These are phyloP conservation scores for Encarsia formosa DNA, from an alignment of 2,888 invertebrate species.

Conservation along the genomic window DNA sequence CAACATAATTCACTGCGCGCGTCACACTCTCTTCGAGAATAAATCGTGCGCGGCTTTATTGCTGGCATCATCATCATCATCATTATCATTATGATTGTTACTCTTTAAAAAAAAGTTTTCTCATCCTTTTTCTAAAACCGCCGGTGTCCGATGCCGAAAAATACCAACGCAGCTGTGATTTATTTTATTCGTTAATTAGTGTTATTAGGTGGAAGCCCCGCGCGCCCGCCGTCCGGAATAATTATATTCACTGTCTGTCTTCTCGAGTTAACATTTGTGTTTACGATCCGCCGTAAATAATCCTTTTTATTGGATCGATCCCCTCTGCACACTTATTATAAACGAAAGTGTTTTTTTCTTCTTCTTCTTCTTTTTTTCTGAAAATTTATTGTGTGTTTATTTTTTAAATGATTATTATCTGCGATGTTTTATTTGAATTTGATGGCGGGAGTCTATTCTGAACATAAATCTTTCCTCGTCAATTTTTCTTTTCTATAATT, in stretches of 20 bases:
- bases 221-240: constrained; percentile 5
- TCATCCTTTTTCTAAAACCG: no score
- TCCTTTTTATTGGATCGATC: constrained; percentile 1
- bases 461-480: no score
- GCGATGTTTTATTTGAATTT: not conserved
- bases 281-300: constrained; percentile 14
- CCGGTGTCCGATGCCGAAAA: no score
- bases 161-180: constrained; percentile 1
- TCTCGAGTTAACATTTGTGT: constrained; percentile 6
- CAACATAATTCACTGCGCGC: not conserved
- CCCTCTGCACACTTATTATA: no score
- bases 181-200: constrained; percentile 15
- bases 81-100: not conserved
- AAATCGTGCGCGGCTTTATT: not conserved
- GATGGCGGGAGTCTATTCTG: not conserved
- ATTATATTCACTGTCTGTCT: not conserved
- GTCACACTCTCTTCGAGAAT: no score
- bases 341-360: no score
- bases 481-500: no score
- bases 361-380: no score
- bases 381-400: no score
- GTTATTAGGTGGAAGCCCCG: constrained; percentile 6
- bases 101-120: no score
- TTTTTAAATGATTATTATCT: no score
- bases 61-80: constrained; percentile 1